A percentile compares a stretch with the other conserved stretches of the same genome.
phyloP scores from a whole-genome alignment of 2,113 vertebrate genomes.

The Istiophorus platypterus region DNA sequence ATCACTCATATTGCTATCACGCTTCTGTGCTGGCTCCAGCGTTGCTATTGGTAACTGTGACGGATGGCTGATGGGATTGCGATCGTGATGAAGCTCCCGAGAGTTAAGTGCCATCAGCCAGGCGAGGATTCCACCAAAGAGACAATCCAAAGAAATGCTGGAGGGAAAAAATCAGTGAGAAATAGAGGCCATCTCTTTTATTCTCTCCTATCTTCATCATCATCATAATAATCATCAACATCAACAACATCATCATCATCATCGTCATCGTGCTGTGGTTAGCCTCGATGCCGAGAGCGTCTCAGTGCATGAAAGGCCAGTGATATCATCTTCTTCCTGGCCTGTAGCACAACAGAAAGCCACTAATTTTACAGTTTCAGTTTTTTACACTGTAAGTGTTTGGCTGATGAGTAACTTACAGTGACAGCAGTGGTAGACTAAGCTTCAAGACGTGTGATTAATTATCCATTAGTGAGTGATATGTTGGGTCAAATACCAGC shows the following conservation, averaged over 20 bases:
- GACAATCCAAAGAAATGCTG: constrained; percentile 1
- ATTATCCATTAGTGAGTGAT: neutral
- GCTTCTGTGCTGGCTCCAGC: constrained; percentile 12
- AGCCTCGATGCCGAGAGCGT: neutral
- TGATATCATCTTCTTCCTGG: neutral
- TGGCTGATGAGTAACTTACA: neutral
- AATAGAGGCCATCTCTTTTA: neutral
- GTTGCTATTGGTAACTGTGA: constrained; percentile 65
- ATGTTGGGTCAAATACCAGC: neutral
- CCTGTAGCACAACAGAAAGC: constrained; percentile 18
- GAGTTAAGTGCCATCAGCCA: constrained; percentile 5
- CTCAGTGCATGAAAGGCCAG: constrained; percentile 21
- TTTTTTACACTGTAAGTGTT: neutral
- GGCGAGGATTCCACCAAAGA: constrained; percentile 12
- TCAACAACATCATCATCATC: neutral
- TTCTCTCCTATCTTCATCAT: neutral
- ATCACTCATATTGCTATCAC: constrained; percentile 25
- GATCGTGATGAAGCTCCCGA: constrained; percentile 33
- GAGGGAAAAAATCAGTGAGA: neutral
- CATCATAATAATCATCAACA: neutral
- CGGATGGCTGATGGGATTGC: constrained; percentile 58
- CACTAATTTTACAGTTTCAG: constrained; percentile 11
- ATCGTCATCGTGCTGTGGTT: neutral
- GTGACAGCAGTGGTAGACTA: neutral
- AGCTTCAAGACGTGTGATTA: constrained; percentile 3